phyloP scores from a whole-genome alignment of 2,113 vertebrate genomes.

The Sander vitreus region DNA sequence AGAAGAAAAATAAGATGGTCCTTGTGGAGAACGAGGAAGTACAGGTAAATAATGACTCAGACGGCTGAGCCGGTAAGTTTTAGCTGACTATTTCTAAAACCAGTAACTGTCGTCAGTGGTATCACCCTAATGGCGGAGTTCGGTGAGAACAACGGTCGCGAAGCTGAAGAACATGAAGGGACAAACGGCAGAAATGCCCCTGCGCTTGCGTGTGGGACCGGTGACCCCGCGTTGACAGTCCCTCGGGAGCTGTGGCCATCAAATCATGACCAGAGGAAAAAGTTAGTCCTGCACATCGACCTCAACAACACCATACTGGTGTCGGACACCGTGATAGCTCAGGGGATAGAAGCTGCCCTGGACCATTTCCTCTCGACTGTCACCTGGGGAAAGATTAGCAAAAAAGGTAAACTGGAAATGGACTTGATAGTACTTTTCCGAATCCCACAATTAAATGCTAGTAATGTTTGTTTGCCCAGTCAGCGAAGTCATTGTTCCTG shows the following conservation, averaged over 20 bases:
- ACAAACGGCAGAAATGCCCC: not conserved
- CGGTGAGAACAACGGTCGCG: not conserved
- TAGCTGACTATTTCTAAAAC: no score
- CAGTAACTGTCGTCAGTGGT: not conserved
- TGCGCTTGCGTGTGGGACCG: not conserved
- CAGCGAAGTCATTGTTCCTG: not conserved
- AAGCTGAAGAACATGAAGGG: slow-evolving; percentile 12
- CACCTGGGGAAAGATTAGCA: slow-evolving; percentile 85
- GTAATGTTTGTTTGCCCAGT: not conserved
- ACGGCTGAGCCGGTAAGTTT: not conserved
- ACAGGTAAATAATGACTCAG: slow-evolving; percentile 19
- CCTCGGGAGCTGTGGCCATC: not conserved
- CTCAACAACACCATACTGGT: slow-evolving; percentile 91
- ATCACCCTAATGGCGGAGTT: slow-evolving; percentile 41
- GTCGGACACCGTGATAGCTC: slow-evolving; percentile 85
- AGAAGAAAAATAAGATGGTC: slow-evolving; percentile 9
- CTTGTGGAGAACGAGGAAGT: slow-evolving; percentile 31
- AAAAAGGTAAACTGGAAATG: slow-evolving; percentile 61
- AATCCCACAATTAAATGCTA: not conserved
- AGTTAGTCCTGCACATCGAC: slow-evolving; percentile 88
- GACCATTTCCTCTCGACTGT: slow-evolving; percentile 87
- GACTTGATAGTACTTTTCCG: not conserved
- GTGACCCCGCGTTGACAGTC: slow-evolving; percentile 5
- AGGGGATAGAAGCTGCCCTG: slow-evolving; percentile 85
- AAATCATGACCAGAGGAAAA: slow-evolving; percentile 47